These are phyloP conservation scores for Adelognathus sp. DNA, from an alignment of 2,888 invertebrate species.

Conservation along the genomic window DNA sequence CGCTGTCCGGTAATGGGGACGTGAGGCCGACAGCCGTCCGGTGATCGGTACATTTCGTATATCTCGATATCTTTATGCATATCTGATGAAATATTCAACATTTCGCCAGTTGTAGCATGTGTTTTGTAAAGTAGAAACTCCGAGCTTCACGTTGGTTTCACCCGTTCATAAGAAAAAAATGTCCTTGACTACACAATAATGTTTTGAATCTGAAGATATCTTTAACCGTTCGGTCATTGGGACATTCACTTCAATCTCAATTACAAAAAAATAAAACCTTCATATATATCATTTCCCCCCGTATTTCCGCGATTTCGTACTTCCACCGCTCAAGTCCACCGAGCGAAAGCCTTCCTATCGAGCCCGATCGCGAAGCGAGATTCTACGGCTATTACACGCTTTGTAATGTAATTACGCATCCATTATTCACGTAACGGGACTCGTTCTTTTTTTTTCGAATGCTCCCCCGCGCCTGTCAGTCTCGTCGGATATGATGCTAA, in stretches of 20 bases:
- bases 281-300: background rate
- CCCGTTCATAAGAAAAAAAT: too few relatives aligned
- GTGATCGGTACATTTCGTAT: too few relatives aligned
- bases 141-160: too few relatives aligned
- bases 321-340: slow-evolving; percentile 13
- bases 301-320: slow-evolving; percentile 33
- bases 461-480: slow-evolving; percentile 29
- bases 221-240: too few relatives aligned
- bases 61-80: too few relatives aligned
- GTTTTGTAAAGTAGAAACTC: too few relatives aligned
- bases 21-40: too few relatives aligned
- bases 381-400: slow-evolving; percentile 67
- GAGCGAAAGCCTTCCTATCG: slow-evolving; percentile 62
- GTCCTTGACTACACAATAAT: too few relatives aligned
- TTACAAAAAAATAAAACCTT: background rate
- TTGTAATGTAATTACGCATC: slow-evolving; percentile 72
- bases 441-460: slow-evolving; percentile 59
- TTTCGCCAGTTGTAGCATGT: too few relatives aligned
- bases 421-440: slow-evolving; percentile 74
- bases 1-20: too few relatives aligned
- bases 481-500: slow-evolving; percentile 17
- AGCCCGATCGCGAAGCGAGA: slow-evolving; percentile 70
- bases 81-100: too few relatives aligned
- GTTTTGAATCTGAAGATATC: too few relatives aligned
- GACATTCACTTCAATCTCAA: slow-evolving; percentile 24